A percentile compares a stretch with the other conserved stretches of the same genome.
Evolutionary conservation across 2,797 vertebrate genomes (phyloP).

Genomic region (Macrochelys suwanniensis): DNA sequence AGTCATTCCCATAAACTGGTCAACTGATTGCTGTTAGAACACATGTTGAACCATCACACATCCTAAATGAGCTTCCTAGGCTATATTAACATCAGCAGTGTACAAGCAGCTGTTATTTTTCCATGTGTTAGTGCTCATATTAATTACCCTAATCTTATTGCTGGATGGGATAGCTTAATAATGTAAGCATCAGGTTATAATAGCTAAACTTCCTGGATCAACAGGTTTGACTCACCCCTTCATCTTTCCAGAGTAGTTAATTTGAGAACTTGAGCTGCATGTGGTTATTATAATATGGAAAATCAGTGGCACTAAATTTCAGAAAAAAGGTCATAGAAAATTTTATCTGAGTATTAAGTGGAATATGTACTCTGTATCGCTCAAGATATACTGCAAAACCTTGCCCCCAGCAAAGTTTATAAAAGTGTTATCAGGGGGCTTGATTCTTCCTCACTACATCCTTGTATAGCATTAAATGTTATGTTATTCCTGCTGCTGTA

Average conservation of each 20-base stretch:
- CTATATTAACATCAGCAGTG: neutral
- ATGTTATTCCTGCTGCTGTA: neutral
- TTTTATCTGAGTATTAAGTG: neutral
- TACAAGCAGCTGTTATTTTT: neutral
- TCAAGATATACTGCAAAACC: neutral
- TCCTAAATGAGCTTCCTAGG: slow-evolving; percentile 26
- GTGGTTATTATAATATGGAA: neutral
- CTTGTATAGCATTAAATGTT: neutral
- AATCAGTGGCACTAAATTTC: neutral
- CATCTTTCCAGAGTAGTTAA: slow-evolving; percentile 25
- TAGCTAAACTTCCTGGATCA: neutral
- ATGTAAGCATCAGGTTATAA: neutral
- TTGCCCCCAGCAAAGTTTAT: neutral
- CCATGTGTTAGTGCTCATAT: neutral
- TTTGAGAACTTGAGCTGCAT: neutral
- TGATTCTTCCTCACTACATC: neutral
- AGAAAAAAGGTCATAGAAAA: neutral
- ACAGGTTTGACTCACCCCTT: slow-evolving; percentile 27
- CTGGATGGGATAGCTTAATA: slow-evolving; percentile 46
- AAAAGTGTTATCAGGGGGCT: neutral
- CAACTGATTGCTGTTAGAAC: slow-evolving; percentile 20
- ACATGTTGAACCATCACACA: neutral
- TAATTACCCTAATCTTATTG: slow-evolving; percentile 63
- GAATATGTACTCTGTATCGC: neutral
- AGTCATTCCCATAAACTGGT: slow-evolving; percentile 26